Percentiles rank a stretch among this genome's conserved stretches.
Evolutionary conservation across 2,113 vertebrate genomes (phyloP).

Genomic region (Oryzias melastigma): DNA sequence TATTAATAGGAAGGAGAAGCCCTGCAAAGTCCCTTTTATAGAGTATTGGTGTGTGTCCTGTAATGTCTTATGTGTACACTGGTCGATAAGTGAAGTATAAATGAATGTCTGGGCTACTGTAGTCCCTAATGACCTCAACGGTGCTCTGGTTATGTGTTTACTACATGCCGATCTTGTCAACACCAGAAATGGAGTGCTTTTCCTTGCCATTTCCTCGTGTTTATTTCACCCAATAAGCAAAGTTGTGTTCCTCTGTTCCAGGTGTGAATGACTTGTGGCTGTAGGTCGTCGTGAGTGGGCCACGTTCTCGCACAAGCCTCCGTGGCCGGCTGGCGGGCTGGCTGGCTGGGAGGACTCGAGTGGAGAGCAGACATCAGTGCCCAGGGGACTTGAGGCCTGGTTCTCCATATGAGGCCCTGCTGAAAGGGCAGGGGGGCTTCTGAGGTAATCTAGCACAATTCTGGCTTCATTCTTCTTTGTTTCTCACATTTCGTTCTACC

Average conservation of each 20-base stretch:
- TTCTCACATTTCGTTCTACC: constrained; percentile 3
- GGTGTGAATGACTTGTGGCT: constrained; percentile 78
- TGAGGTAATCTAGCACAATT: constrained; percentile 67
- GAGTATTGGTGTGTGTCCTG: constrained; percentile 20
- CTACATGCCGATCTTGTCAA: constrained; percentile 42
- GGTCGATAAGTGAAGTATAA: constrained; percentile 46
- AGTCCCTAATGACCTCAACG: constrained; percentile 43
- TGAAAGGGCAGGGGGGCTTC: constrained; percentile 79
- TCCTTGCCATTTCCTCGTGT: constrained; percentile 48
- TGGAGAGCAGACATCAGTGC: constrained; percentile 71
- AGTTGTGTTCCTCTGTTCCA: constrained; percentile 62
- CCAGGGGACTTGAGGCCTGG: constrained; percentile 72
- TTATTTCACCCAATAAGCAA: constrained; percentile 45
- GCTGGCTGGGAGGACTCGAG: constrained; percentile 70
- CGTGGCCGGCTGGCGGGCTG: constrained; percentile 67
- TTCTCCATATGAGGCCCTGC: constrained; percentile 78
- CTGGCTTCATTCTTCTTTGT: not conserved
- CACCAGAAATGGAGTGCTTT: constrained; percentile 46
- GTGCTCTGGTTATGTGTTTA: constrained; percentile 49
- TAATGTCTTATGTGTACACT: constrained; percentile 34
- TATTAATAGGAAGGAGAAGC: constrained; percentile 5
- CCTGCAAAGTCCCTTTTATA: constrained; percentile 7
- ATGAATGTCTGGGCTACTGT: constrained; percentile 39
- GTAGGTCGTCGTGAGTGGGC: constrained; percentile 67
- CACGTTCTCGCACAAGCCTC: constrained; percentile 67